Percentiles rank a stretch among this genome's conserved stretches.
Evolutionary conservation across 2,888 invertebrate genomes (phyloP).

Genomic region (Bellardia pandia): DNA sequence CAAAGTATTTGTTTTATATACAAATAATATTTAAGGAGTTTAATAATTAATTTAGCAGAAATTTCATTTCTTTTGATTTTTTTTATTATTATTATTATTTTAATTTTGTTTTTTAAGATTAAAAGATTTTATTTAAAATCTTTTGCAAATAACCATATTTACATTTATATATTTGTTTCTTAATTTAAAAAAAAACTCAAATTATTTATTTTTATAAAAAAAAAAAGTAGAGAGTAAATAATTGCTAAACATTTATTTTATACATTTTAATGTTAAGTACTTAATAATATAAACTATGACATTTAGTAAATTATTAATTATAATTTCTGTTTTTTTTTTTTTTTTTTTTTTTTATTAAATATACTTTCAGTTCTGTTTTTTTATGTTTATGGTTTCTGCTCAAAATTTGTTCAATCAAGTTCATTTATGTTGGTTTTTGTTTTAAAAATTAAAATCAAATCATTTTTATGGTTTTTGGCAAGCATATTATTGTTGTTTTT

Average conservation of each 20-base stretch:
- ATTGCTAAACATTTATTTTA: not conserved
- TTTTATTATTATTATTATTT: not conserved
- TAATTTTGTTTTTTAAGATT: not conserved
- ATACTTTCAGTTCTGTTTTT: conserved; percentile 63
- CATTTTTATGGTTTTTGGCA: conserved; percentile 55
- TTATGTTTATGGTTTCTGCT: not conserved
- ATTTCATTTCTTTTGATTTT: conserved; percentile 66
- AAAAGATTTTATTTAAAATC: not conserved
- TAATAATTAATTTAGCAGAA: conserved; percentile 44
- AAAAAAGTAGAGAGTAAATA: not conserved
- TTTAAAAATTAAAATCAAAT: conserved; percentile 14
- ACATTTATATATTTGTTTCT: not conserved
- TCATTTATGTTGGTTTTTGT: conserved; percentile 36
- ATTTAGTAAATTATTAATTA: not conserved
- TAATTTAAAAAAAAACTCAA: not conserved
- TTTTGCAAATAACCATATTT: not conserved
- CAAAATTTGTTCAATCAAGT: conserved; percentile 34
- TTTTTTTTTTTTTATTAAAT: conserved; percentile 13
- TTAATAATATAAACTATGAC: conserved; percentile 27
- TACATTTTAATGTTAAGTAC: conserved; percentile 45
- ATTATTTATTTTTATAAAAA: no score
- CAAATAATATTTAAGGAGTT: conserved; percentile 18
- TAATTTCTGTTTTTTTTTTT: conserved; percentile 24
- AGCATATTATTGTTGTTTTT: conserved; percentile 44
- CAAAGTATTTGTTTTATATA: conserved; percentile 8